Base-by-base conservation (phyloP, 1,140 invertebrate genomes). In the Forficula auricularia region DNA sequence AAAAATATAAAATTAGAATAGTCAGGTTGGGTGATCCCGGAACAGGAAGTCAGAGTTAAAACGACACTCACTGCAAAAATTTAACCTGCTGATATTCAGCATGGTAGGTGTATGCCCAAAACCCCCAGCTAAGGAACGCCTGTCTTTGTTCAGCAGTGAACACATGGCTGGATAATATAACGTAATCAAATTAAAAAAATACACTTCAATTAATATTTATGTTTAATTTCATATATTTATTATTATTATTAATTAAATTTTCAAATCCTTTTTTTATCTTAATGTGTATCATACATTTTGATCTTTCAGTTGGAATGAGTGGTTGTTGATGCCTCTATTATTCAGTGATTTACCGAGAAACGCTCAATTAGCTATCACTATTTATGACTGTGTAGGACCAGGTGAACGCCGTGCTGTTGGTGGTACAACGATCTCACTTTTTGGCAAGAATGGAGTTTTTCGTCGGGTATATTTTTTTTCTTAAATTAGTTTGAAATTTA, bases 251-350 rank as follows among this genome's bases (percentile, higher is more conserved):
- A 40, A 37, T 15, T 38, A 18, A 43, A 14, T 12, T 16, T 19
- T n/a, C 31, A 43, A n/a, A 12, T 12, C 3, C 19, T 19, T 36
- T 16, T 39, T 43, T 14, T 43, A 15, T 12, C 20, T 30, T 32
- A 20, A 42, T 40, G 15, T 16, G 2, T 10, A 12, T 12, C 13
- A 38, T 37, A 38, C 2, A 19, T 22, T 43, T 36, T 48, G 42
- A 46, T 50, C 41, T 44, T 65, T 18, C 50, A 88, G 85, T 59
- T 98, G 94, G 94, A 95, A 97, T 63, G 92, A 99, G 65, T 98
- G 94, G 92, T 67, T 98, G 6, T 79, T 73, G 3, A 61, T 98
- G 43, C 94, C 94, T 1, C 67, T 98, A 8, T 78, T 80, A 54
- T 96, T 84, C 61, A 84, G 81, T 57, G 91, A 98, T 59, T 60